Conservation (phyloP, 2,888 invertebrate genomes). For the Rhamphomyia laevipes region DNA sequence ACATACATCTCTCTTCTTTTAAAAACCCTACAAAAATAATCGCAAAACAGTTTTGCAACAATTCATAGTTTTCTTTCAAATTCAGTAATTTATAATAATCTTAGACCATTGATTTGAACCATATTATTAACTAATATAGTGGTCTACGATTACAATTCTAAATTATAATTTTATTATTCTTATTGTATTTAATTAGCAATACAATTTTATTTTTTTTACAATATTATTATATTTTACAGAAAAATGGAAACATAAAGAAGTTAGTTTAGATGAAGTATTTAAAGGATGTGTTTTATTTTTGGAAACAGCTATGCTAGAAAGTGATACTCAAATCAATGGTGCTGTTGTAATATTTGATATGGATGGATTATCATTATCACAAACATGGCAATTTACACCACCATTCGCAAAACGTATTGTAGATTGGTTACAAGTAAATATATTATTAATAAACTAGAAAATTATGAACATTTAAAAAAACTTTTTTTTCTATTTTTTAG, state of each 20-base stretch:
- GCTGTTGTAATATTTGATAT: constrained; percentile 75
- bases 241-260: constrained; percentile 74
- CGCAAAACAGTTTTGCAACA: no score
- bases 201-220: not conserved
- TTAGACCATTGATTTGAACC: no score
- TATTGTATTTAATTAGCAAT: not conserved
- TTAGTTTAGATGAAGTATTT: constrained; percentile 66
- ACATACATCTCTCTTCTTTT: no score
- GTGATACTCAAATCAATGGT: constrained; percentile 61
- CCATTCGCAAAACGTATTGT: constrained; percentile 74
- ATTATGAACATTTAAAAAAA: not conserved
- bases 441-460: not conserved
- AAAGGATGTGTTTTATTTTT: constrained; percentile 70
- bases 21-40: no score
- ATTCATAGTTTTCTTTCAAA: no score
- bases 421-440: constrained; percentile 62
- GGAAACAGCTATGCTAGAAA: constrained; percentile 73
- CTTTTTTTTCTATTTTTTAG: constrained; percentile 39
- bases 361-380: constrained; percentile 69
- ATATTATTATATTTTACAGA: constrained; percentile 40
- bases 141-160: no score
- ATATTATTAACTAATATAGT: no score
- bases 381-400: constrained; percentile 78
- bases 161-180: no score
- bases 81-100: no score